Evolutionary conservation across 1,140 invertebrate genomes (phyloP), one percentile per base, ranked within the genome.

Genomic region (Schlechtendalia chinensis): DNA sequence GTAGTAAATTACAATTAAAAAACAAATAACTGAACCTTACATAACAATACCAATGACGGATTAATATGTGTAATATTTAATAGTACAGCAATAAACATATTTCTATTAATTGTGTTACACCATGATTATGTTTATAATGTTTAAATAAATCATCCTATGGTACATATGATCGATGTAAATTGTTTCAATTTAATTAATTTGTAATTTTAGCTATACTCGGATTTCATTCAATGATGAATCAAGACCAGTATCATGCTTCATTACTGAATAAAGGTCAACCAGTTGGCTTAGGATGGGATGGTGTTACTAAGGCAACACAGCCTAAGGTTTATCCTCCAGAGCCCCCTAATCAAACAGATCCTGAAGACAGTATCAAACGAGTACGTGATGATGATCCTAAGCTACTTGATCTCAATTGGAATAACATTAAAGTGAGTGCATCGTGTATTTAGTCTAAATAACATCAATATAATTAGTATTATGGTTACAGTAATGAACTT

Each of bases 221-320:
- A 84, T 98, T 99, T 89, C 97, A 99, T 88, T 98, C 97, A 72
- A 98, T 99, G 94, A 94, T 99, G 92, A 99, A 98, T 88, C 98
- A 99, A 89, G 96, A 98, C 86, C 98, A 99, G 87, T 99, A 98
- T 87, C 96, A 99, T 87, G 96, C 97, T 74, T 98, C 97, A 58
- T 86, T 97, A 71, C 86, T 95, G 81, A 96, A 96, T 87, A 96
- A 96, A 87, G 93, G 93, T 24, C 93, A 96, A 86, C 93, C 93
- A 0, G 89, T 94, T 82, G 93, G 93, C 67, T 87, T 95, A 81
- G 93, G 93, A 81, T 96, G 93, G 94, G 93, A 95, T 85, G 96
- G 95, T 83, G 92, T 97, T 83, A 98, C 96, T 14, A 98, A 97
- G 89, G 93, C 95, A 81, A 93, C 96, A 83, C 91, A 94, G 88